Base-by-base conservation (phyloP, 2,888 invertebrate genomes). In the Drosophila histrio region DNA sequence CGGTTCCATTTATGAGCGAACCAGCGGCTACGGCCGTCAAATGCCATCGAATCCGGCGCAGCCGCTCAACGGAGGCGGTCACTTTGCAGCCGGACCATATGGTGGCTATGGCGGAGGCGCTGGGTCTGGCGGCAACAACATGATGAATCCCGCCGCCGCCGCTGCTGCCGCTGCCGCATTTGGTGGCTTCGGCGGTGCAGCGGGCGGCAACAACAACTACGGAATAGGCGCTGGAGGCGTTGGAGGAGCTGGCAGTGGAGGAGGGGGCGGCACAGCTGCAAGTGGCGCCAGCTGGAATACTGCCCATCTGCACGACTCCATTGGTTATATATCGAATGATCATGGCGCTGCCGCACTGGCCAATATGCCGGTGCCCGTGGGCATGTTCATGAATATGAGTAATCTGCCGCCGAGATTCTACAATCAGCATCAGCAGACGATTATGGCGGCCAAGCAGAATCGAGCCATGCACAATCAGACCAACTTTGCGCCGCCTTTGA, bases 301-400 rank as follows among this genome's bases (percentile, higher is more conserved):
- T 0, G 56, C 60, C 0, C 81, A 80, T 38, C 43, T 84, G 46
- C 96, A 96, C 76, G 98, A 99, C 91, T 97, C 98, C 22, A 95
- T 98, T 72, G 96, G 97, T 52, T 98, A 97, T 92, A 98, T 98
- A 76, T 97, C 97, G 6, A 96, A 96, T 0, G 97, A 97, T 89
- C 93, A 96, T 19, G 95, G 95, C 0, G 95, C 95, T 64, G 94
- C 95, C 0, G 93, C 94, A 30, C 93, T 95, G 90, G 95, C 96
- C 81, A 96, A 96, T 79, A 94, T 98, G 75, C 98, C 98, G 0
- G 97, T 99, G 3, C 97, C 98, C 0, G 96, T 97, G 44, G 97
- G 98, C 38, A 98, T 98, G 96, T 96, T 97, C 81, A 96, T 98
- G 94, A 97, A 96, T 91, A 97, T 96, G 96, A 94, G 95, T 11